These are phyloP conservation scores for Bombyx mandarina DNA, from an alignment of 1,140 invertebrate species.

Conservation along the genomic window DNA sequence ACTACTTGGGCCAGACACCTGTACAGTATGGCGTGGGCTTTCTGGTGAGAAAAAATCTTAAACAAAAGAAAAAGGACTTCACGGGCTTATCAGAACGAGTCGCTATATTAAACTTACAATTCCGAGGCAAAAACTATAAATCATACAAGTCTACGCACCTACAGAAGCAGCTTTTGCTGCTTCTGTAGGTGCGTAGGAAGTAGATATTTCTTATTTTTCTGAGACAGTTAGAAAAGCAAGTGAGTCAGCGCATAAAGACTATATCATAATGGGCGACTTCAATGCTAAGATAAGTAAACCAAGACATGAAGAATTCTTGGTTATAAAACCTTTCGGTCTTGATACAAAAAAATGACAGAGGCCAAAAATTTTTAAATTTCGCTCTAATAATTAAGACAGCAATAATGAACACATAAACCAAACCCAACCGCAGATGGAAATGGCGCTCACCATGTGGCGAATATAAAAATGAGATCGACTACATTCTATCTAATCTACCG, in stretches of 20 bases:
- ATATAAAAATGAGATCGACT: slow-evolving; percentile 4
- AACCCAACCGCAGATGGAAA: slow-evolving; percentile 3
- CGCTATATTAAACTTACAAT: background rate
- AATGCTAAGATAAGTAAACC: slow-evolving; percentile 1
- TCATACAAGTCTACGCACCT: no score
- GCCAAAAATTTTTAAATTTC: slow-evolving; percentile 1
- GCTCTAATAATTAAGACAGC: slow-evolving; percentile 1
- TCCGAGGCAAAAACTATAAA: no score
- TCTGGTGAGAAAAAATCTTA: background rate
- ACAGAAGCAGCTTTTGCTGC: background rate
- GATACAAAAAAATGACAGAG: background rate
- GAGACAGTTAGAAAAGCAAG: background rate
- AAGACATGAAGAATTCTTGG: background rate
- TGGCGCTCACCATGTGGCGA: slow-evolving; percentile 3
- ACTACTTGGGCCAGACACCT: background rate
- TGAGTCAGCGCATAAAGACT: background rate
- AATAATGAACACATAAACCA: slow-evolving; percentile 2
- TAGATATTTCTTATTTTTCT: background rate
- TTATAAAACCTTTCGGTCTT: background rate
- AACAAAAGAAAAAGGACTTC: background rate
- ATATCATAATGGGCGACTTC: background rate
- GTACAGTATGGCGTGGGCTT: background rate
- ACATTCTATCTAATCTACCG: background rate
- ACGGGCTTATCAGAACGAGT: background rate
- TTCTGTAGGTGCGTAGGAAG: no score